Base-by-base conservation (phyloP, 2,797 vertebrate genomes). In the Lacerta agilis region DNA sequence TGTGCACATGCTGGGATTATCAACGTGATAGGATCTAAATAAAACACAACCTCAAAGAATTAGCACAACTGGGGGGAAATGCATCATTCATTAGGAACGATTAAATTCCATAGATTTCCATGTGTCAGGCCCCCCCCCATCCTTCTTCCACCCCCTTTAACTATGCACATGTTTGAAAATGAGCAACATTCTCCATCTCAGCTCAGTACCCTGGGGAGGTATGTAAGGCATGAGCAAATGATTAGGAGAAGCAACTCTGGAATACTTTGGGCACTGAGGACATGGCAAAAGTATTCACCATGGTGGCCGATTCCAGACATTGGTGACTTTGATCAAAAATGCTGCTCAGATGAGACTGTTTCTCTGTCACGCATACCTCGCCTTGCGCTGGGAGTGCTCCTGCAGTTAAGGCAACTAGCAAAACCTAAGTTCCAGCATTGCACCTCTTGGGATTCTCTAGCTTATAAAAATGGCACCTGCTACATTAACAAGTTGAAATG, bases 171-270 rank as follows among this genome's bases (percentile, higher is more conserved):
- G 78, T 89, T 55, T 92, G 92, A 36, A 87, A 25, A 79, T 81
- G 90, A 93, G 86, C 89, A 84, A 87, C 89, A 89, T 92, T 93
- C 91, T 91, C 81, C 13, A 8, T 66, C 9, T 8, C 64, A 86
- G 83, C 13, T 9, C 0, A 1, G 58, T 11, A 75, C 0, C 84
- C 55, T 20, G 20, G 27, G 58, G 79, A 78, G 33, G 72, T 78
- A 84, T 43, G 23, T 61, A 49, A 82, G 11, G n/a, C 10, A 71
- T 25, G 86, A 78, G 1, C 41, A 6, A 29, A 86, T 20, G 5
- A 1, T 0, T 0, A 49, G 89, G 88, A 75, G 82, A 66, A 75
- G 33, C 5, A 20, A 76, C 25, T 29, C 45, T n/a, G 45, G 78
- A 80, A 72, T 86, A 72, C 58, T 41, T n/a, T 20, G n/a, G 82